phyloP scores from a whole-genome alignment of 2,888 invertebrate species.

The Ptychoptera contaminata region DNA sequence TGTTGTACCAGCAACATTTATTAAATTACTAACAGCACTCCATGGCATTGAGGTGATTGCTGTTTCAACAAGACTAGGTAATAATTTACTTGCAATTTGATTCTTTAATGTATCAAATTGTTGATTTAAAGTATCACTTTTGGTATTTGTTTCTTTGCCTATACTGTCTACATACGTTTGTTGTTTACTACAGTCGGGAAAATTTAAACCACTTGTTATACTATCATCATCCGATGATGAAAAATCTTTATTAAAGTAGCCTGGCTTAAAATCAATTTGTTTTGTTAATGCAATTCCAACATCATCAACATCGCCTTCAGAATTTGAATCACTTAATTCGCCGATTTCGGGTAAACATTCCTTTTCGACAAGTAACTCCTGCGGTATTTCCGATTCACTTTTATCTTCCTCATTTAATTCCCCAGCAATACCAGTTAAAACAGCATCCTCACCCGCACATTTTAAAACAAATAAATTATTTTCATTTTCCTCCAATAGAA shows the following conservation, averaged over 20 bases:
- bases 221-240: slow-evolving; percentile 29
- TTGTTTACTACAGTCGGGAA: slow-evolving; percentile 19
- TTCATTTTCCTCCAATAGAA: slow-evolving; percentile 27
- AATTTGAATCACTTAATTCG: slow-evolving; percentile 24
- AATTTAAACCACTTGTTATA: slow-evolving; percentile 26
- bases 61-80: too few relatives aligned
- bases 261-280: slow-evolving; percentile 22
- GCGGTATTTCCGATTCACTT: slow-evolving; percentile 26
- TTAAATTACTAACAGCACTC: slow-evolving; percentile 2
- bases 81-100: too few relatives aligned
- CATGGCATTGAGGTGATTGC: too few relatives aligned
- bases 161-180: slow-evolving; percentile 13
- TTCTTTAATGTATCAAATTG: too few relatives aligned
- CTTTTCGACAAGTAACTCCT: slow-evolving; percentile 24
- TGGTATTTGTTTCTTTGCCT: not conserved
- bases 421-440: slow-evolving; percentile 17
- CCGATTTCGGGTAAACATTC: slow-evolving; percentile 29
- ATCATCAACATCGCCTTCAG: slow-evolving; percentile 13
- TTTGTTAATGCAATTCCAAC: not conserved
- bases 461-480: slow-evolving; percentile 23
- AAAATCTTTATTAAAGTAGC: slow-evolving; percentile 27
- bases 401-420: slow-evolving; percentile 19
- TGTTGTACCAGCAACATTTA: slow-evolving; percentile 4
- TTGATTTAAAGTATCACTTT: too few relatives aligned
- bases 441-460: slow-evolving; percentile 25